Conservation (phyloP, 2,113 vertebrate species). For the Danionella cerebrum region DNA sequence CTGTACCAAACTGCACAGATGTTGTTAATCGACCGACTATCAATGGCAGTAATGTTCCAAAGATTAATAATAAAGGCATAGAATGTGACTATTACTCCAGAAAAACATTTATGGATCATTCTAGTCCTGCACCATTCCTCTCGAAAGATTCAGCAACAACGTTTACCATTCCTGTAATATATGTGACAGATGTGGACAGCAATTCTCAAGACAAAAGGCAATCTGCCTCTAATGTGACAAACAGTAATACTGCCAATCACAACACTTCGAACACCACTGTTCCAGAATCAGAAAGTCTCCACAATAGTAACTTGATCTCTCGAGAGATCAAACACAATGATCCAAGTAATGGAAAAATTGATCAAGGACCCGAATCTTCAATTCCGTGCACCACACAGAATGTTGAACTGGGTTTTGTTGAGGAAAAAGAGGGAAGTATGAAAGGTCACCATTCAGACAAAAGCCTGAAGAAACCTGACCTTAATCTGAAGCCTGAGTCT, state of each 20-base stretch:
- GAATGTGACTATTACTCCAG: background rate
- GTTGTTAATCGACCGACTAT: background rate
- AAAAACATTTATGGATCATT: background rate
- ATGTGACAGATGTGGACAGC: slow-evolving; percentile 49
- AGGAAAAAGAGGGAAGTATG: background rate
- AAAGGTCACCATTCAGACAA: background rate
- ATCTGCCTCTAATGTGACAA: background rate
- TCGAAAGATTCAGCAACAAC: background rate
- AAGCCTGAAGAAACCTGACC: background rate
- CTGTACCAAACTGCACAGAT: background rate
- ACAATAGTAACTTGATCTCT: background rate
- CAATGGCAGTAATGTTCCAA: background rate
- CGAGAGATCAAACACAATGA: background rate
- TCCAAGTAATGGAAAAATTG: background rate
- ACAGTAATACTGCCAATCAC: background rate
- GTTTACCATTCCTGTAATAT: slow-evolving; percentile 42
- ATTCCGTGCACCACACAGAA: background rate
- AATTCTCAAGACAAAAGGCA: background rate
- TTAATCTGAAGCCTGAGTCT: background rate
- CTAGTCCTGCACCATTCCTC: background rate
- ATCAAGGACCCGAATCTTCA: background rate
- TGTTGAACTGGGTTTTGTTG: background rate
- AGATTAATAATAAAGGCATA: background rate
- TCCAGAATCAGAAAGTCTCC: background rate
- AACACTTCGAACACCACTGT: background rate